A percentile compares a stretch with the other conserved stretches of the same genome.
Conservation (phyloP, 2,797 vertebrate species). For the Sciaenops ocellatus region DNA sequence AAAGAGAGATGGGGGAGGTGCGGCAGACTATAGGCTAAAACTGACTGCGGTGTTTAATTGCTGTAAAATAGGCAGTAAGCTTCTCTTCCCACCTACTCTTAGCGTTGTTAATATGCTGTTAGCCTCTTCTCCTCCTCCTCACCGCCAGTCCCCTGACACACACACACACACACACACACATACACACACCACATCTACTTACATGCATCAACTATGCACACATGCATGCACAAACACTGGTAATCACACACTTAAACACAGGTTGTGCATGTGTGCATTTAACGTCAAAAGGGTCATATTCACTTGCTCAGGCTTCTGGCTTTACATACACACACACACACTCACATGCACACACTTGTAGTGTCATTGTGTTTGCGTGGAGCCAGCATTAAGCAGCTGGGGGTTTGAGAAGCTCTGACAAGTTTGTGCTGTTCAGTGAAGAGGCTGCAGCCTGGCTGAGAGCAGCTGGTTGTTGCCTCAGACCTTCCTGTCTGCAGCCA, state of each 20-base stretch:
- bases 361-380: slow-evolving; percentile 8
- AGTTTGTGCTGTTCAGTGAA: slow-evolving; percentile 30
- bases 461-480: slow-evolving; percentile 33
- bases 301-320: background rate
- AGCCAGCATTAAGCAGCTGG: slow-evolving; percentile 28
- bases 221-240: background rate
- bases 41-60: slow-evolving; percentile 75
- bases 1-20: slow-evolving; percentile 57
- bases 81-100: slow-evolving; percentile 74
- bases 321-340: background rate
- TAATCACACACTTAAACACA: slow-evolving; percentile 10
- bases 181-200: slow-evolving; percentile 19
- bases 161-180: slow-evolving; percentile 47
- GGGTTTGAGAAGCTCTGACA: slow-evolving; percentile 56
- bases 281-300: slow-evolving; percentile 36
- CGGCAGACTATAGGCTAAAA: slow-evolving; percentile 64
- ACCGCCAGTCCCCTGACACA: slow-evolving; percentile 42
- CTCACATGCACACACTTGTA: background rate
- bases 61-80: slow-evolving; percentile 77
- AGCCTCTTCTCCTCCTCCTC: slow-evolving; percentile 65
- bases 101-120: slow-evolving; percentile 76
- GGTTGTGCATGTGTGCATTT: slow-evolving; percentile 1
- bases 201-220: slow-evolving; percentile 18
- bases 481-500: slow-evolving; percentile 35
- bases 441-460: slow-evolving; percentile 36